Evolutionary conservation across 2,797 vertebrate genomes (phyloP).

Genomic region (Rachycentron canadum): DNA sequence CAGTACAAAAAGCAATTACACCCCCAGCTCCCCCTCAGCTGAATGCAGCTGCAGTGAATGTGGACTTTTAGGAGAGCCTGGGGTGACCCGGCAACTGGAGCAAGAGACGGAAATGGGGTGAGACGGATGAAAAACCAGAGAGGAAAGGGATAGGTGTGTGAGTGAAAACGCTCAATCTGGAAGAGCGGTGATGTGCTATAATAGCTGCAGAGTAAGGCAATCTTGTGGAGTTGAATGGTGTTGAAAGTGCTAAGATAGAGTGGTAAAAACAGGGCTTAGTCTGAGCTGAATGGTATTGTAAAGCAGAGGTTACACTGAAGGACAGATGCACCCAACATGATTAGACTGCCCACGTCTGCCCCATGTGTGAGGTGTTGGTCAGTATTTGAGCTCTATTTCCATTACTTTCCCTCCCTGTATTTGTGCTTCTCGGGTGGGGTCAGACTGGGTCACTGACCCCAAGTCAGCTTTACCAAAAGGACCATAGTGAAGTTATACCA

Average conservation of each 20-base stretch:
- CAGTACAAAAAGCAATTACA: constrained; percentile 76
- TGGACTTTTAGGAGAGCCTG: constrained; percentile 72
- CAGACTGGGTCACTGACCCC: constrained; percentile 22
- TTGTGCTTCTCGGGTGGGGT: constrained; percentile 32
- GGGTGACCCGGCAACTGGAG: constrained; percentile 76
- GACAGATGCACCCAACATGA: constrained; percentile 35
- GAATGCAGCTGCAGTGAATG: constrained; percentile 64
- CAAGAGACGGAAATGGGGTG: constrained; percentile 73
- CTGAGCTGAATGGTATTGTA: constrained; percentile 51
- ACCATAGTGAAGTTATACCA: constrained; percentile 21
- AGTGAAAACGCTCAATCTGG: constrained; percentile 75
- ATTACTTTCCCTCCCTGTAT: constrained; percentile 24
- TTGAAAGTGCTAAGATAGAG: constrained; percentile 60
- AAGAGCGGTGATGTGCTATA: constrained; percentile 69
- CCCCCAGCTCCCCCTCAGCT: constrained; percentile 45
- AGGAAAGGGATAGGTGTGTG: constrained; percentile 62
- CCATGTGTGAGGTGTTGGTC: constrained; percentile 17
- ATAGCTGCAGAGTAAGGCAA: constrained; percentile 66
- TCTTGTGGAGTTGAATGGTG: constrained; percentile 67
- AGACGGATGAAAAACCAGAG: constrained; percentile 73
- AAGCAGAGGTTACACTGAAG: constrained; percentile 61
- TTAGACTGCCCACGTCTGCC: constrained; percentile 29
- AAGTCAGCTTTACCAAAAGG: constrained; percentile 29
- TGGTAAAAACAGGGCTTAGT: constrained; percentile 57
- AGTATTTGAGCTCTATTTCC: constrained; percentile 22